phyloP scores from a whole-genome alignment of 2,888 invertebrate genomes.

The Candidula unifasciata region DNA sequence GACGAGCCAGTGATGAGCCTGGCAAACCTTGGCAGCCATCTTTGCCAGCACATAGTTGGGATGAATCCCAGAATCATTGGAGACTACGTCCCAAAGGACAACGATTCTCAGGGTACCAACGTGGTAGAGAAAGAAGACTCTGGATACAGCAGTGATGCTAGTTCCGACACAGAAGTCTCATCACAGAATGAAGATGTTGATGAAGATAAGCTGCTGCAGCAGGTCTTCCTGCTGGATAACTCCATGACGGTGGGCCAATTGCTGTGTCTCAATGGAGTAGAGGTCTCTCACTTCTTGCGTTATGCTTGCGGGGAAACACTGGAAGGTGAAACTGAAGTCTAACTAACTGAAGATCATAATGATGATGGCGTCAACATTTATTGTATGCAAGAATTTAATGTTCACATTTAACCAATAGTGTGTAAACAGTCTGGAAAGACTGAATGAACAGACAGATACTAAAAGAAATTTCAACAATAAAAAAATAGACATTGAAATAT shows the following conservation, averaged over 20 bases:
- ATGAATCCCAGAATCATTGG: constrained; percentile 76
- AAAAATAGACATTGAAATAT: too few species aligned
- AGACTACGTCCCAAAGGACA: constrained; percentile 43
- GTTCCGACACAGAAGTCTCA: constrained; percentile 30
- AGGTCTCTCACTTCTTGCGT: constrained; percentile 88
- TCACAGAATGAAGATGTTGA: constrained; percentile 55
- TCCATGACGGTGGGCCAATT: constrained; percentile 86
- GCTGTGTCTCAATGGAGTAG: constrained; percentile 80
- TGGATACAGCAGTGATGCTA: constrained; percentile 34
- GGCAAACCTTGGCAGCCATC: constrained; percentile 83
- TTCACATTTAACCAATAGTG: too few species aligned
- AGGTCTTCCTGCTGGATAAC: constrained; percentile 91
- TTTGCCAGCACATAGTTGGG: constrained; percentile 94
- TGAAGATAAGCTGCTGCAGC: constrained; percentile 88
- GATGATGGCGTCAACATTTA: too few species aligned
- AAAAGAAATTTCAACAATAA: too few species aligned
- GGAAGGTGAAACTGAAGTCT: constrained; percentile 33
- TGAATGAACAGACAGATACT: too few species aligned
- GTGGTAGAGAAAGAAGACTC: constrained; percentile 43
- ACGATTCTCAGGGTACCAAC: constrained; percentile 42
- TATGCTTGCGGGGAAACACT: constrained; percentile 88
- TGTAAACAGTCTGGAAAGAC: too few species aligned
- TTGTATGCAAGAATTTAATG: too few species aligned
- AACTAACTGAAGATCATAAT: too few species aligned
- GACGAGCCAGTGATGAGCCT: constrained; percentile 49